Evolutionary conservation across 2,797 vertebrate genomes (phyloP).

Genomic region (Eleutherodactylus coqui): DNA sequence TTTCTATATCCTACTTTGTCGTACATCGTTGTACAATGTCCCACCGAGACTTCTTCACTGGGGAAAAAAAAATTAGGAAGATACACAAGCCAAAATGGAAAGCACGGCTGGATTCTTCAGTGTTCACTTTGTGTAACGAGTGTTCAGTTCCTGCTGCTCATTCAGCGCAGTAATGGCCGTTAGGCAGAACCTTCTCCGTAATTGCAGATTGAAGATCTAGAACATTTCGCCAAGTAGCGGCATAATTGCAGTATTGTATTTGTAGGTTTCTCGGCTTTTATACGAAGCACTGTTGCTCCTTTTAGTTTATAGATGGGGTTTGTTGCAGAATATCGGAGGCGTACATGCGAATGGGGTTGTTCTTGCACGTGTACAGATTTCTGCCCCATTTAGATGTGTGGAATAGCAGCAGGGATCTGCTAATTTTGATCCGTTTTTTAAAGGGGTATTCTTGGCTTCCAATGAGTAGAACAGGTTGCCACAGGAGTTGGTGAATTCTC

Average conservation of each 20-base stretch:
- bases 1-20: neutral
- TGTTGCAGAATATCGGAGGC: no score
- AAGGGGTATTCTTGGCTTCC: no score
- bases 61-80: neutral
- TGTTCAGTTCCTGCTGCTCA: neutral
- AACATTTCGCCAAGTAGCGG: neutral
- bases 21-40: neutral
- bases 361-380: no score
- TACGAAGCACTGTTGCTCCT: neutral
- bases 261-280: neutral
- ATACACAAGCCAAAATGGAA: neutral
- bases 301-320: no score
- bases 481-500: no score
- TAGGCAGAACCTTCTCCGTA: neutral
- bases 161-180: neutral
- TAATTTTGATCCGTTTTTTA: no score
- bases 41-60: neutral
- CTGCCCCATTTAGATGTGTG: no score
- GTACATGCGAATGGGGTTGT: no score
- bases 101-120: neutral
- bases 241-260: neutral
- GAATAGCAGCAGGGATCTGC: no score
- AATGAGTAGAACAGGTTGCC: no score
- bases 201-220: neutral
- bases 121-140: neutral